Base-by-base conservation (phyloP, 2,113 vertebrate genomes). In the Anser brachyrhynchus region DNA sequence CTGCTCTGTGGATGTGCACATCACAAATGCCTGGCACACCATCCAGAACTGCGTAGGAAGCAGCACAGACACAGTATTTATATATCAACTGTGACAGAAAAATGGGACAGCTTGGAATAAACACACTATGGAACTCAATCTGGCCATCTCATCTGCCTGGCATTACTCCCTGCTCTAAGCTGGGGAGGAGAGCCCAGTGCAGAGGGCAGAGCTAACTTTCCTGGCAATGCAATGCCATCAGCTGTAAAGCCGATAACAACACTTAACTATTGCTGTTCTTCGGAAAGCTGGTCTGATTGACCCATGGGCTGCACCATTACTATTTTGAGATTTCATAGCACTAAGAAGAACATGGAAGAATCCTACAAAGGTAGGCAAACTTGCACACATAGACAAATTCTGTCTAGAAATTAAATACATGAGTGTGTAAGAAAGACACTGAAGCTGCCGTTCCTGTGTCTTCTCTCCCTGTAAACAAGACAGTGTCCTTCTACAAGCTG, bases 41-140 rank as follows among this genome's bases (percentile, higher is more conserved):
- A 95, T 49, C 52, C 81, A 61, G 89, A 80, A 51, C 52, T 75
- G 80, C 0, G 1, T 49, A 86, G 92, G 83, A 92, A 94, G 88
- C 80, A 78, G 73, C 90, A 28, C 69, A 69, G 88, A 89, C 43
- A 43, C 79, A 81, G 69, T 69, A 94, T 71, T 89, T 85, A 91
- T 94, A 81, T 17, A 88, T 43, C 54, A 81, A 75, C 71, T 84
- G 92, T 87, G 90, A 94, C 81, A 92, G 87, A 49, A 87, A 93
- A 94, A 93, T 75, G 89, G 94, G 87, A 80, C 92, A 95, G 61
- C 77, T 93, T 92, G 89, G 65, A 92, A 92, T 81, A 93, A 93
- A 89, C 84, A 86, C 83, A 66, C 70, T 52, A 35, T 81, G 55
- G 17, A 9, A 61, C 62, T 93, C 83, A 81, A 26, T 78, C 61